These are phyloP conservation scores for Lepidurus apus DNA, from an alignment of 1,140 invertebrate species.

Conservation along the genomic window DNA sequence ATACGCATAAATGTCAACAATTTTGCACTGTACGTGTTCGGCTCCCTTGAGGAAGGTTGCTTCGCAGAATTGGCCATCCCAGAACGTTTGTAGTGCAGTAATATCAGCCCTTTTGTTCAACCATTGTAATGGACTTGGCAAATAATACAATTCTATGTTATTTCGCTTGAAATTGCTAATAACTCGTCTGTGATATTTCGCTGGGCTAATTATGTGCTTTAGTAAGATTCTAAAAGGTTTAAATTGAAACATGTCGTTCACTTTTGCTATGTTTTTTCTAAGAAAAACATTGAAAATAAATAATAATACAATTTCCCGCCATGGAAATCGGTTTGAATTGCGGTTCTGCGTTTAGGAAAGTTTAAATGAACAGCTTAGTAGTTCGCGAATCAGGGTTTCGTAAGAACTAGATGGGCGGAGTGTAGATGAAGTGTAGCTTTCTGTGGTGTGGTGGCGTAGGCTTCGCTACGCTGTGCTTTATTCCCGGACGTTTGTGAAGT, in stretches of 20 bases:
- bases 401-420: too few species aligned
- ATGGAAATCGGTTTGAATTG: too few species aligned
- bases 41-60: not conserved
- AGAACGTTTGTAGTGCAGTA: not conserved
- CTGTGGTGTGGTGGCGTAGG: not conserved
- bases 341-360: too few species aligned
- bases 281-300: too few species aligned
- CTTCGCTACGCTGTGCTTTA: not conserved
- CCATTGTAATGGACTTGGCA: not conserved
- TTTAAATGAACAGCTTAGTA: too few species aligned
- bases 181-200: not conserved
- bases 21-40: not conserved
- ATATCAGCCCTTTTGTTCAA: conserved; percentile 2
- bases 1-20: not conserved
- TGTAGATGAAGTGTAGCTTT: not conserved
- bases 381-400: too few species aligned
- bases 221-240: too few species aligned
- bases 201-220: too few species aligned
- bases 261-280: too few species aligned
- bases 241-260: too few species aligned
- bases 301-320: too few species aligned
- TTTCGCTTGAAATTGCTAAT: not conserved
- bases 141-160: not conserved
- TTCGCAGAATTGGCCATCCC: not conserved
- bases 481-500: not conserved